Evolutionary conservation across 2,113 vertebrate species (phyloP).

Genomic region (Oryzias woworae): DNA sequence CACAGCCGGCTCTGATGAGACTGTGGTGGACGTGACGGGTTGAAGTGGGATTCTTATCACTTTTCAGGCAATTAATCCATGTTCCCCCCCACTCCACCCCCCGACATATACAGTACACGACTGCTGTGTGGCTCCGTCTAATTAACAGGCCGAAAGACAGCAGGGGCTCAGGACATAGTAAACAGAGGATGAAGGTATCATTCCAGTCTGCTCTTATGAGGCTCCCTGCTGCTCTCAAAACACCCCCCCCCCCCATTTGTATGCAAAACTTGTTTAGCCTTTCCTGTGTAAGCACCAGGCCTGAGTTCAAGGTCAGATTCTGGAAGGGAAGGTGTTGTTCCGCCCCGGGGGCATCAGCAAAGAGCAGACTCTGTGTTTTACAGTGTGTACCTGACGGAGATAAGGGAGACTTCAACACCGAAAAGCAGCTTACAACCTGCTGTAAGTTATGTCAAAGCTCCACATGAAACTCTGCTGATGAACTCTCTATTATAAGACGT

Average conservation of each 20-base stretch:
- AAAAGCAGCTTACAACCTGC: slow-evolving; percentile 30
- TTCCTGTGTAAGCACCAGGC: slow-evolving; percentile 34
- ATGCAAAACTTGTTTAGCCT: slow-evolving; percentile 62
- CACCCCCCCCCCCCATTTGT: slow-evolving; percentile 49
- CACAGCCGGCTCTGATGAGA: slow-evolving; percentile 28
- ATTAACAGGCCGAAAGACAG: slow-evolving; percentile 68
- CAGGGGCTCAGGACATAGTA: slow-evolving; percentile 62
- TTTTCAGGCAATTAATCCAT: slow-evolving; percentile 55
- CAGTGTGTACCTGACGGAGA: slow-evolving; percentile 25
- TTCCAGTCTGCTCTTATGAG: slow-evolving; percentile 47
- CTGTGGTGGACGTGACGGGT: slow-evolving; percentile 23
- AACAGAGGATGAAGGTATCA: slow-evolving; percentile 53
- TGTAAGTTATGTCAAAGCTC: slow-evolving; percentile 10
- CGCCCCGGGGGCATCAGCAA: slow-evolving; percentile 39
- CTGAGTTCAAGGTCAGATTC: slow-evolving; percentile 59
- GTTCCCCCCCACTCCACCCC: slow-evolving; percentile 16
- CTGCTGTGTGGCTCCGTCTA: slow-evolving; percentile 51
- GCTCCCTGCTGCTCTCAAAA: slow-evolving; percentile 50
- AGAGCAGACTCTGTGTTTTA: slow-evolving; percentile 47
- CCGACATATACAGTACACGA: slow-evolving; percentile 49
- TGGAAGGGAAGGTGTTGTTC: slow-evolving; percentile 46
- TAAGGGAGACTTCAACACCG: slow-evolving; percentile 39
- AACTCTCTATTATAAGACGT: too few species aligned
- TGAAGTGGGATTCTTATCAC: slow-evolving; percentile 48
- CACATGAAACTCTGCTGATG: too few species aligned